These are phyloP conservation scores for Typhlichthys eigenmanni DNA, from an alignment of 2,797 vertebrate species.

Conservation along the genomic window DNA sequence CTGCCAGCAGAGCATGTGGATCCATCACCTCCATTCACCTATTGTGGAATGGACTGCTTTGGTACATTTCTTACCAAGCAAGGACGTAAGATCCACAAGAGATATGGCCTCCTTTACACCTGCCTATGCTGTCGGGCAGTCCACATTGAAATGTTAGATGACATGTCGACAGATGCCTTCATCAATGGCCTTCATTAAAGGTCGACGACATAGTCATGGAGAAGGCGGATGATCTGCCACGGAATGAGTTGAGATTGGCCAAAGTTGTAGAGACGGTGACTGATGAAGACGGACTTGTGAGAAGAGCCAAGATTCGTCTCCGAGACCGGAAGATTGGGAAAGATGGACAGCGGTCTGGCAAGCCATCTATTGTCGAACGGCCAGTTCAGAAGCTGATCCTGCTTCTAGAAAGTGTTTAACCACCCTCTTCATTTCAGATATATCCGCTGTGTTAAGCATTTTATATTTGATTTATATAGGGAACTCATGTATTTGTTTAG, in stretches of 20 bases:
- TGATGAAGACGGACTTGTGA: neutral
- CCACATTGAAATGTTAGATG: conserved; percentile 13
- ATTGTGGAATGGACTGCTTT: conserved; percentile 27
- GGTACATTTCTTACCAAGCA: conserved; percentile 2
- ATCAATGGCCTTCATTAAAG: neutral
- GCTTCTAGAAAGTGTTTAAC: too few relatives aligned
- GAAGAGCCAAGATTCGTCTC: neutral
- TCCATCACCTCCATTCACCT: conserved; percentile 1
- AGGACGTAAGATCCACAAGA: neutral
- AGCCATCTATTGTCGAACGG: too few relatives aligned
- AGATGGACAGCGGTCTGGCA: too few relatives aligned
- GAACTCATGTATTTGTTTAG: too few relatives aligned
- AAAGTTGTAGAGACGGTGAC: neutral
- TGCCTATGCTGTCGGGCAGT: conserved; percentile 4
- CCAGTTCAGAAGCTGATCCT: too few relatives aligned
- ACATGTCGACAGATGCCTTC: conserved; percentile 13
- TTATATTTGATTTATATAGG: too few relatives aligned
- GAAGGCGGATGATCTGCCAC: neutral
- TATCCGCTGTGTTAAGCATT: too few relatives aligned
- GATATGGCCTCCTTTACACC: conserved; percentile 3
- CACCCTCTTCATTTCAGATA: too few relatives aligned
- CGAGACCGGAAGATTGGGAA: too few relatives aligned
- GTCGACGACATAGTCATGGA: neutral
- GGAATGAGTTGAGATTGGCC: neutral
- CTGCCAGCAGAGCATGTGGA: neutral